These are phyloP conservation scores for Arnoldichthys spilopterus DNA, from an alignment of 2,797 vertebrate species.

Conservation along the genomic window DNA sequence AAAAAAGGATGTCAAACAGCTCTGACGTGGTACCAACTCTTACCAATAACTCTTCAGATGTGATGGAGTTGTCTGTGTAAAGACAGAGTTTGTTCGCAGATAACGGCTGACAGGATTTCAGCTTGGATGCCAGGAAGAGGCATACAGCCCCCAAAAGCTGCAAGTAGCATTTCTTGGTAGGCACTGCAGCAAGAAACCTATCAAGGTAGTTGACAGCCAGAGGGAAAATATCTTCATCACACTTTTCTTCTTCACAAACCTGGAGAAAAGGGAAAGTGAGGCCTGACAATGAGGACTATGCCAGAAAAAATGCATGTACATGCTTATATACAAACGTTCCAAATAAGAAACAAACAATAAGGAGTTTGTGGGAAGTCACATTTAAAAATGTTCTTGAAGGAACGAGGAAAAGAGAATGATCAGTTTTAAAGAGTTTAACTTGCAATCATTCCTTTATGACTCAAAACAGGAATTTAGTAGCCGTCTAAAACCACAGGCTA, in stretches of 20 bases:
- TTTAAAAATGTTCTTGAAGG: not conserved
- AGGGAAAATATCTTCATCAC: constrained; percentile 92
- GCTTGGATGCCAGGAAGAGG: constrained; percentile 94
- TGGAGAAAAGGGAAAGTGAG: constrained; percentile 57
- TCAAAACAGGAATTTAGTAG: constrained; percentile 44
- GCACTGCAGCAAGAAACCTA: constrained; percentile 89
- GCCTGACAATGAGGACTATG: not conserved
- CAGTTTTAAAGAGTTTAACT: not conserved
- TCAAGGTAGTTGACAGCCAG: constrained; percentile 98
- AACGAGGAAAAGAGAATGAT: constrained; percentile 22
- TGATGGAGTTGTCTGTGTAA: constrained; percentile 95
- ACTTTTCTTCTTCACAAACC: constrained; percentile 94
- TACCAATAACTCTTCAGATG: constrained; percentile 93
- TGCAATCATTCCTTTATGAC: constrained; percentile 53
- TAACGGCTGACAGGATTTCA: constrained; percentile 90
- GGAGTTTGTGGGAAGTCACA: not conserved
- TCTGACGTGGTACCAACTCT: constrained; percentile 59
- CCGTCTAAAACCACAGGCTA: constrained; percentile 32
- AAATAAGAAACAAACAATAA: not conserved
- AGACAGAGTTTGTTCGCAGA: constrained; percentile 92
- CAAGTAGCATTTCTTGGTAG: constrained; percentile 87
- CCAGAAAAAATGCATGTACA: not conserved
- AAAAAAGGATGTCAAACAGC: not conserved
- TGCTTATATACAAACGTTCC: no score
- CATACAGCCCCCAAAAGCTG: constrained; percentile 94